A percentile compares a stretch with the other conserved stretches of the same genome.
phyloP scores from a whole-genome alignment of 2,797 vertebrate genomes.

The Coendou prehensilis region DNA sequence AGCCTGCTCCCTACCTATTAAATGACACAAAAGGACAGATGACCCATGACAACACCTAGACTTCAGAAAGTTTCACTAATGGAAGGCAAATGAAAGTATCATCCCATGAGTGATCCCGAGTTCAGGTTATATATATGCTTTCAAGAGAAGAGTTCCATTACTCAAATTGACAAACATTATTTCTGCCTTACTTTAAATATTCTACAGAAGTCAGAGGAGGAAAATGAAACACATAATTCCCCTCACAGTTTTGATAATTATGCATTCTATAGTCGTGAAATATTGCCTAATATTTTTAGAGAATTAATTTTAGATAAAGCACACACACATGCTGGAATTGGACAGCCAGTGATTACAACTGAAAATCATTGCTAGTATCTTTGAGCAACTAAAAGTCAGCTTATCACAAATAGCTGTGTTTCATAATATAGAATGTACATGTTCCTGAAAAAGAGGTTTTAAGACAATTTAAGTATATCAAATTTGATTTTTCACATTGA shows the following conservation, averaged over 20 bases:
- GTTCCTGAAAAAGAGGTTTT: neutral
- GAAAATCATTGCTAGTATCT: neutral
- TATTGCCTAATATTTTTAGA: neutral
- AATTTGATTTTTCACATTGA: slow-evolving; percentile 41
- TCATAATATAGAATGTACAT: neutral
- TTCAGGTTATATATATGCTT: neutral
- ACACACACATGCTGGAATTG: neutral
- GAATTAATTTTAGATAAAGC: slow-evolving; percentile 24
- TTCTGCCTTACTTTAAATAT: neutral
- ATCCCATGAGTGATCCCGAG: neutral
- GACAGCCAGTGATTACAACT: neutral
- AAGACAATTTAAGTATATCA: slow-evolving; percentile 48
- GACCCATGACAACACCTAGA: neutral
- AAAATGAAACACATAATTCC: neutral
- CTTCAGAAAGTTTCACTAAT: slow-evolving; percentile 12
- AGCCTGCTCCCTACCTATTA: neutral
- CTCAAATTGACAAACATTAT: neutral
- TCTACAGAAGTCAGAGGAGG: neutral
- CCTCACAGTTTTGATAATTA: neutral
- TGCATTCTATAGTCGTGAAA: neutral
- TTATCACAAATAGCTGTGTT: neutral
- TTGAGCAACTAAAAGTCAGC: neutral
- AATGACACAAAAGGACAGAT: slow-evolving; percentile 27
- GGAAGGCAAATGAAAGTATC: neutral
- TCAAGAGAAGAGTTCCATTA: neutral